Percentiles rank a stretch among this genome's conserved stretches.
Evolutionary conservation across 1,140 invertebrate genomes (phyloP).

Genomic region (Tetramorium alpestre): DNA sequence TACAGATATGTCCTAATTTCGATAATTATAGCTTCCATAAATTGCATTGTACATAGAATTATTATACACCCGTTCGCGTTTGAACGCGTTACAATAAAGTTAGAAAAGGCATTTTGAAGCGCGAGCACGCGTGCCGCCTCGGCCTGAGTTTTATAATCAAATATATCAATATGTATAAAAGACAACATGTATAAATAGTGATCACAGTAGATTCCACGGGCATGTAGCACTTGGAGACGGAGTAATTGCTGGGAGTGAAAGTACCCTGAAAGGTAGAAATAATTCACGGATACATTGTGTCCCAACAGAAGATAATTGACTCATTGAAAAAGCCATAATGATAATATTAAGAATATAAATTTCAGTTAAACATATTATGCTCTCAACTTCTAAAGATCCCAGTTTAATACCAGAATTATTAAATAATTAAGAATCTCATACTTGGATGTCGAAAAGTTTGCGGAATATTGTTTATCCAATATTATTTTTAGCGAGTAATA

Average conservation of each 20-base stretch:
- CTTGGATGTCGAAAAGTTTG: slow-evolving; percentile 1
- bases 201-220: slow-evolving; percentile 90
- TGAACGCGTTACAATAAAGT: not conserved
- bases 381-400: not conserved
- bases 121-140: slow-evolving; percentile 59
- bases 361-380: slow-evolving; percentile 3
- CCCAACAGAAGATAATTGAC: not conserved
- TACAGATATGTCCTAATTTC: slow-evolving; percentile 42
- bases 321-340: not conserved
- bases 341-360: slow-evolving; percentile 14
- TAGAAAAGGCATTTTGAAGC: slow-evolving; percentile 63
- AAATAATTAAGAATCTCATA: not conserved
- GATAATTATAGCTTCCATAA: slow-evolving; percentile 21
- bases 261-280: slow-evolving; percentile 87
- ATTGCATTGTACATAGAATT: slow-evolving; percentile 57
- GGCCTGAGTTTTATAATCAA: slow-evolving; percentile 72
- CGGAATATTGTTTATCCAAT: slow-evolving; percentile 5
- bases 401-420: not conserved
- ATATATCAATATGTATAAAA: slow-evolving; percentile 80
- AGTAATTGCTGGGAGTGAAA: slow-evolving; percentile 89
- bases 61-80: slow-evolving; percentile 1
- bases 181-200: slow-evolving; percentile 84
- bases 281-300: not conserved
- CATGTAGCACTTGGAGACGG: slow-evolving; percentile 91
- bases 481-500: slow-evolving; percentile 7